phyloP scores from a whole-genome alignment of 2,888 invertebrate genomes.

The Andricus quercusramuli region DNA sequence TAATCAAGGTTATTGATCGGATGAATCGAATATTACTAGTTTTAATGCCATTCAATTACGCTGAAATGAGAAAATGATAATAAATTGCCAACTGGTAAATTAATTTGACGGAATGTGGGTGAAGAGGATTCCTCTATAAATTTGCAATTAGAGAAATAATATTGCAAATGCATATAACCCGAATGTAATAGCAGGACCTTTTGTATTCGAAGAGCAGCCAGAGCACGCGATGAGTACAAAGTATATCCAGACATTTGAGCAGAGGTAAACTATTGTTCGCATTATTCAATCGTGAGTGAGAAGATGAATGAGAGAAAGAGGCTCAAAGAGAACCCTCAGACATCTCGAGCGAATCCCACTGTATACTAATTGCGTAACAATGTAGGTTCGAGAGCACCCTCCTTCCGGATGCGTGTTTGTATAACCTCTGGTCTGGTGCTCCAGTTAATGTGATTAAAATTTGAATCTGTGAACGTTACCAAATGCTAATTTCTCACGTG shows the following conservation, averaged over 20 bases:
- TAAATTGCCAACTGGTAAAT: too few species aligned
- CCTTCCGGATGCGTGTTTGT: constrained; percentile 24
- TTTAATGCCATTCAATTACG: too few species aligned
- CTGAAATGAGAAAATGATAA: too few species aligned
- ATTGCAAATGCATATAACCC: not conserved
- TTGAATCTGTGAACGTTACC: constrained; percentile 20
- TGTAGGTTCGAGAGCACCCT: constrained; percentile 50
- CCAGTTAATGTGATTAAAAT: constrained; percentile 39
- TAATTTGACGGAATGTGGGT: not conserved
- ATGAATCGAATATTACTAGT: too few species aligned
- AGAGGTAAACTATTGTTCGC: constrained; percentile 64
- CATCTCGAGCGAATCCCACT: constrained; percentile 60
- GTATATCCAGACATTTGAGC: constrained; percentile 58
- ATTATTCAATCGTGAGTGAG: constrained; percentile 64
- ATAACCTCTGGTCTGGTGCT: constrained; percentile 27
- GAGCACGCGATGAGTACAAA: constrained; percentile 45
- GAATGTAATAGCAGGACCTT: constrained; percentile 39
- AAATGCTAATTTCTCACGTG: constrained; percentile 20
- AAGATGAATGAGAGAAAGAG: constrained; percentile 49
- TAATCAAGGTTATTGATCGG: too few species aligned
- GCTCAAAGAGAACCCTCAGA: constrained; percentile 45
- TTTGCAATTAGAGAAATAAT: not conserved
- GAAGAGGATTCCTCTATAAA: not conserved
- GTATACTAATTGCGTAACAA: constrained; percentile 70
- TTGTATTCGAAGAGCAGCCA: constrained; percentile 48